phyloP scores from a whole-genome alignment of 2,113 vertebrate genomes.

The Corydoras maculifer region DNA sequence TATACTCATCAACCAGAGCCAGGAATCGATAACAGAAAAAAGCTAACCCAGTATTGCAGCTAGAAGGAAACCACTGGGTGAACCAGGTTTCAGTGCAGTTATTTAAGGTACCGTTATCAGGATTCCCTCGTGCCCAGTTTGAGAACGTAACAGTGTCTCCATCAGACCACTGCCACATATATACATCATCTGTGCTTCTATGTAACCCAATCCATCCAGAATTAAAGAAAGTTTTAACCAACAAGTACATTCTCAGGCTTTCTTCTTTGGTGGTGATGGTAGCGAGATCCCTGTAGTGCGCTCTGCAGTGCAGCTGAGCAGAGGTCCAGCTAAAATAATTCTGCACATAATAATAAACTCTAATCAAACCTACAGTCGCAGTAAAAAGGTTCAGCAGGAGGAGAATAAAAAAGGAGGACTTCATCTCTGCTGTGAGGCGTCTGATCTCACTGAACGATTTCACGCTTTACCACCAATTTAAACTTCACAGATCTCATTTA shows the following conservation, averaged over 20 bases:
- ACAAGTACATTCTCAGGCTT: neutral
- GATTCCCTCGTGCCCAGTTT: too few relatives aligned
- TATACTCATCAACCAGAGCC: slow-evolving; percentile 21
- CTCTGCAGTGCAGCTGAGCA: neutral
- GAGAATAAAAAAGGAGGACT: neutral
- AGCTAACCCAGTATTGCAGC: accelerated
- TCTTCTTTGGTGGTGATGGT: neutral
- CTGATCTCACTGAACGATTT: neutral
- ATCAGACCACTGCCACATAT: neutral
- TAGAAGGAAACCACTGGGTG: neutral
- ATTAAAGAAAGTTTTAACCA: neutral
- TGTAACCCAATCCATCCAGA: neutral
- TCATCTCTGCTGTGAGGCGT: slow-evolving; percentile 2
- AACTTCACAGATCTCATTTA: neutral
- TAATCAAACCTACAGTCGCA: neutral
- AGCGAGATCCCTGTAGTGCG: neutral
- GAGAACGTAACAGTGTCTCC: too few relatives aligned
- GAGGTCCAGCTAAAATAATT: neutral
- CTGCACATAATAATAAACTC: neutral
- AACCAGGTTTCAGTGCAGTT: too few relatives aligned
- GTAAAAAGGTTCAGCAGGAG: neutral
- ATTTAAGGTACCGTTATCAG: too few relatives aligned
- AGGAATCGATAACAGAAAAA: slow-evolving; percentile 18
- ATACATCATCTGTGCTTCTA: neutral
- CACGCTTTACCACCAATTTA: neutral